Evolutionary conservation across 2,888 invertebrate genomes (phyloP).

Genomic region (Hypsopygia costalis): DNA sequence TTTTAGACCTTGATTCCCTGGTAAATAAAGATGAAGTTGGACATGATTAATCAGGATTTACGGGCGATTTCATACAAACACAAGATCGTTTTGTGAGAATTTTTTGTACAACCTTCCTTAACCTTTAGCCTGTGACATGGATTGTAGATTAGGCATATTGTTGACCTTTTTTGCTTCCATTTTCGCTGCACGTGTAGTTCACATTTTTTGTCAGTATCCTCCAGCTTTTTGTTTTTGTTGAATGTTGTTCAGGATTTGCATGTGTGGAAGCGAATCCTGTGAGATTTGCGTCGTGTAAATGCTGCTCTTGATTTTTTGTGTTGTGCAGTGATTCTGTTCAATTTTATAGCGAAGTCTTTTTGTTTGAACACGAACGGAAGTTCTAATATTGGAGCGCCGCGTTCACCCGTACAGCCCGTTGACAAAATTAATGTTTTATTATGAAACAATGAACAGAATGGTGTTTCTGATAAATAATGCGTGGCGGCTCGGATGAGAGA

Average conservation of each 20-base stretch:
- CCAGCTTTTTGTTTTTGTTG: conserved; percentile 60
- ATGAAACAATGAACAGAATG: conserved; percentile 75
- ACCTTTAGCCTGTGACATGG: conserved; percentile 80
- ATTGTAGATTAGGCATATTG: conserved; percentile 80
- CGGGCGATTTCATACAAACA: conserved; percentile 62
- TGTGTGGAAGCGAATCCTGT: conserved; percentile 44
- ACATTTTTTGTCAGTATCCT: conserved; percentile 49
- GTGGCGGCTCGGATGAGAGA: conserved; percentile 53
- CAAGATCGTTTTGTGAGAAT: conserved; percentile 55
- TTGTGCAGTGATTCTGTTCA: conserved; percentile 4
- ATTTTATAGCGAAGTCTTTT: conserved; percentile 26
- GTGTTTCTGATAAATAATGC: conserved; percentile 65
- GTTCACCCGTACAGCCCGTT: conserved; percentile 60
- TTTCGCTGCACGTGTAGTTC: conserved; percentile 68
- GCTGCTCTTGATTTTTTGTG: conserved; percentile 17
- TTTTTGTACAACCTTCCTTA: conserved; percentile 77
- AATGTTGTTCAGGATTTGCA: conserved; percentile 57
- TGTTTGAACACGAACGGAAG: conserved; percentile 58
- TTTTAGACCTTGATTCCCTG: conserved; percentile 37
- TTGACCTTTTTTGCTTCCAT: conserved; percentile 75
- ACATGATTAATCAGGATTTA: conserved; percentile 33
- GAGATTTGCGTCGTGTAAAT: conserved; percentile 43
- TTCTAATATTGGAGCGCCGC: conserved; percentile 65
- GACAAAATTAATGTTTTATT: conserved; percentile 78
- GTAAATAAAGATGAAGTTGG: conserved; percentile 37